Base-by-base conservation (phyloP, 2,113 vertebrate genomes). In the Dipodomys stephensi region DNA sequence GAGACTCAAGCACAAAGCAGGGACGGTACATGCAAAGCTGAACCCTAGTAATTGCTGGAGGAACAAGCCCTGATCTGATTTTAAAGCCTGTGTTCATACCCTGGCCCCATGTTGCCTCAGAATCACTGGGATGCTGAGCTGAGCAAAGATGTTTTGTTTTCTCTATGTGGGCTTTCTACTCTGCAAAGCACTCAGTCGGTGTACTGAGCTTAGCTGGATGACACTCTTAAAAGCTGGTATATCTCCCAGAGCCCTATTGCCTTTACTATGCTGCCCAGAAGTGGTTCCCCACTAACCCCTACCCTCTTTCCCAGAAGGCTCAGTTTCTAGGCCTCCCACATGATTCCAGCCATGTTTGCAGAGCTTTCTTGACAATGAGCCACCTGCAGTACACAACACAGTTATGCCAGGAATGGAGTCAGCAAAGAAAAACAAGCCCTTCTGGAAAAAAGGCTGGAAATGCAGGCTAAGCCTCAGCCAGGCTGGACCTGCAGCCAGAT, bases 221-320 rank as follows among this genome's bases (percentile, higher is more conserved):
- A 30, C 22, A 4, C 6, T 35, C 57, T 53, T 35, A 53, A 74
- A 57, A 62, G 39, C 39, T 4, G 68, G n/a, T 1, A 0, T 18
- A 0, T 4, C 4, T 81, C 13, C 13, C 30, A 10, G 0, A 0
- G 0, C 35, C 23, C 67, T 10, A 30, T 10, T 4, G 3, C 25
- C 25, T 88, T 39, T 4, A 6, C 68, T 15, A 23, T 3, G 9
- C 27, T 25, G 64, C 91, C 64, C 10, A 7, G 60, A 64, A 20
- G 0, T 2, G 9, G 32, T 62, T 78, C 6, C 30, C 23, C 23
- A 5, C 35, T 23, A 2, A 0, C 22, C 2, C 39, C n/a, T n/a
- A n/a, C 71, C 11, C 9, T 5, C 22, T 57, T 28, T 68, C 60
- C 72, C 92, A n/a, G 83, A 72, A 87, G 72, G 22, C 82, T 77